phyloP scores from a whole-genome alignment of 2,888 invertebrate species.

The Exocentrus adspersus region DNA sequence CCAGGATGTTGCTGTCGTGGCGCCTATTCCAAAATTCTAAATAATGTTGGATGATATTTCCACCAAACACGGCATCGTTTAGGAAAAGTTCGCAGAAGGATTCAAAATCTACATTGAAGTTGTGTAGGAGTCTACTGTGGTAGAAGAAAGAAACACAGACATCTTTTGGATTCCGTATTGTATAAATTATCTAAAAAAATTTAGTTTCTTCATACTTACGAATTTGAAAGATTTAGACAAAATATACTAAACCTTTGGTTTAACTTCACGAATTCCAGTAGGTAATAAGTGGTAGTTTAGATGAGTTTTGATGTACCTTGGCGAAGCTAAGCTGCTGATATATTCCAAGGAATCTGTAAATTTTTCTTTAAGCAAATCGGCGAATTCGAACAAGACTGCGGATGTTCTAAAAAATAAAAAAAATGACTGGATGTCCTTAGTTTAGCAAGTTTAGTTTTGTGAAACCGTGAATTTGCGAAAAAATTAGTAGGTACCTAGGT shows the following conservation, averaged over 20 bases:
- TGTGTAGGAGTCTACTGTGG: slow-evolving; percentile 80
- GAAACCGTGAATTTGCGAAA: no score
- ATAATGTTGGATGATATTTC: slow-evolving; percentile 73
- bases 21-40: slow-evolving; percentile 76
- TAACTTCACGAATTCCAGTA: slow-evolving; percentile 69
- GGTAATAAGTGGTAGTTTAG: slow-evolving; percentile 79
- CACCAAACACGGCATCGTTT: slow-evolving; percentile 72
- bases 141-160: slow-evolving; percentile 89
- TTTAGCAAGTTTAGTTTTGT: no score
- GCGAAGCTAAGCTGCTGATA: slow-evolving; percentile 72
- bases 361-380: slow-evolving; percentile 47
- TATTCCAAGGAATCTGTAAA: slow-evolving; percentile 78
- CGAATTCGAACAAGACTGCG: slow-evolving; percentile 42
- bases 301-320: slow-evolving; percentile 80
- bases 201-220: neutral
- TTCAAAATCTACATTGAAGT: slow-evolving; percentile 69
- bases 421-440: no score
- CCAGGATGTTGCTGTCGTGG: slow-evolving; percentile 77
- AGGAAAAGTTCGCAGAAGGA: slow-evolving; percentile 81
- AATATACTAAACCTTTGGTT: slow-evolving; percentile 74
- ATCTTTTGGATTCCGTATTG: slow-evolving; percentile 90
- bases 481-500: no score
- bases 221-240: slow-evolving; percentile 1
- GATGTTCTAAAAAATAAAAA: slow-evolving; percentile 44
- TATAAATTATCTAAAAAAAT: slow-evolving; percentile 79